Evolutionary conservation across 2,888 invertebrate genomes (phyloP).

Genomic region (Papilio elwesi): DNA sequence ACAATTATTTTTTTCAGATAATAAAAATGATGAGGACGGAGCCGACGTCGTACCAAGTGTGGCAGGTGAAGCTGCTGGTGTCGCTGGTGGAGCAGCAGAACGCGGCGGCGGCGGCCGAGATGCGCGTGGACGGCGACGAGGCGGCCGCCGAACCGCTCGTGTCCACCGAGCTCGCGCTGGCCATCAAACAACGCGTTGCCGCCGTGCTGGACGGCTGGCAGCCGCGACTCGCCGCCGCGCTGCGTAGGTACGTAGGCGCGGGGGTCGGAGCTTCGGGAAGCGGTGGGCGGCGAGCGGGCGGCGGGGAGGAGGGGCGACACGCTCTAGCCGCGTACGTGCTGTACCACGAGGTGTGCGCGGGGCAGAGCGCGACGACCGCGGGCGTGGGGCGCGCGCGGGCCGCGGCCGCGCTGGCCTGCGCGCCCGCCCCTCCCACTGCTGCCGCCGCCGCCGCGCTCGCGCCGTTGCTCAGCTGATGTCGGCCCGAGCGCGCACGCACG

Average conservation of each 20-base stretch:
- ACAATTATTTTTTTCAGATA: conserved; percentile 68
- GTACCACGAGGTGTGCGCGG: conserved; percentile 81
- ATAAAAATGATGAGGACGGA: conserved; percentile 80
- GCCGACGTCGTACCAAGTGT: conserved; percentile 85
- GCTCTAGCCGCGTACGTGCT: conserved; percentile 82
- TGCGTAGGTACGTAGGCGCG: conserved; percentile 81
- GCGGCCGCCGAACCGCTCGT: conserved; percentile 74
- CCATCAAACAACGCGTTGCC: conserved; percentile 84
- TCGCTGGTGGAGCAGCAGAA: conserved; percentile 80
- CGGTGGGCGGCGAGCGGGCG: conserved; percentile 45
- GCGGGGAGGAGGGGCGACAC: conserved; percentile 64
- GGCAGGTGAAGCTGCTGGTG: conserved; percentile 90
- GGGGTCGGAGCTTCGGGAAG: background rate
- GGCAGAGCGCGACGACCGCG: conserved; percentile 62
- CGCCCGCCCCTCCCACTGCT: background rate
- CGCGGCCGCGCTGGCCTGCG: conserved; percentile 24
- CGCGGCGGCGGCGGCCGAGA: conserved; percentile 54
- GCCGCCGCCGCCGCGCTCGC: conserved; percentile 18
- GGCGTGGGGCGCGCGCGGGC: conserved; percentile 58
- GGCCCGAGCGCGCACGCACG: conserved; percentile 26
- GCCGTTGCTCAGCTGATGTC: conserved; percentile 38
- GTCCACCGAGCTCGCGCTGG: conserved; percentile 85
- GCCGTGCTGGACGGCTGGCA: conserved; percentile 84
- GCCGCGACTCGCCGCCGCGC: conserved; percentile 63
- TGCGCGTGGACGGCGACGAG: conserved; percentile 67